Base-by-base conservation (phyloP, 35 echinoderm and acorn worm species). In the Acanthaster planci region DNA sequence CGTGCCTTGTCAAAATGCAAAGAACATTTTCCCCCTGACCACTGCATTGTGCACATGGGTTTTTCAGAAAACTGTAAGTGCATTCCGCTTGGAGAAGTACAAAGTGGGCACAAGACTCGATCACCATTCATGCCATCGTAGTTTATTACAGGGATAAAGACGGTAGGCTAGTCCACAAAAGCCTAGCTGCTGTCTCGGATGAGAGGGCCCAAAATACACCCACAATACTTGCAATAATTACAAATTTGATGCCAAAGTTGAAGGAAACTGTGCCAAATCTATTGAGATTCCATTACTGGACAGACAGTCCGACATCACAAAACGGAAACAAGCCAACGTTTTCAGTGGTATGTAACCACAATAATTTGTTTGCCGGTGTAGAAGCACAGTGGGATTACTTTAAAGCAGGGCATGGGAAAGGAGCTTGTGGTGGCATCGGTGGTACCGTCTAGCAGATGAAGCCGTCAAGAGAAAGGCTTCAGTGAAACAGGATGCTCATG, bases 61-160 rank as follows among this genome's bases (percentile, higher is more conserved):
- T 89, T 93, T 67, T 80, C 92, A 12, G 81, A 89, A 68, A 93
- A 93, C 50, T 93, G 89, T 80, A 78, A 57, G 37, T 89, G 92
- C 35, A 40, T 80, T 2, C 51, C 76, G 21, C 35, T 85, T 34
- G 92, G 89, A 37, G 86, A 93, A 37, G 86, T 93, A 18, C 91
- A 82, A 38, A 75, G 55, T 89, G 87, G 87, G 81, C 38, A 35
- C 78, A 83, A 26, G 80, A 67, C 8, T 27, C 26, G 0, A 78
- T 88, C 8, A 88, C 86, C 0, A 34, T 88, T 18, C 86, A 82
- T 39, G 77, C 86, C 2, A 67, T 82, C 8, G 53, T 88, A 23
- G 47, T 83, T 21, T 89, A 89, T 40, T 81, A 75, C 77, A 23
- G 55, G 1, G 77, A 88, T 54, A 52, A 80, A 42, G 22, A 88